These are phyloP conservation scores for Cosmopolites sordidus DNA, from an alignment of 2,888 invertebrate species.

Conservation along the genomic window DNA sequence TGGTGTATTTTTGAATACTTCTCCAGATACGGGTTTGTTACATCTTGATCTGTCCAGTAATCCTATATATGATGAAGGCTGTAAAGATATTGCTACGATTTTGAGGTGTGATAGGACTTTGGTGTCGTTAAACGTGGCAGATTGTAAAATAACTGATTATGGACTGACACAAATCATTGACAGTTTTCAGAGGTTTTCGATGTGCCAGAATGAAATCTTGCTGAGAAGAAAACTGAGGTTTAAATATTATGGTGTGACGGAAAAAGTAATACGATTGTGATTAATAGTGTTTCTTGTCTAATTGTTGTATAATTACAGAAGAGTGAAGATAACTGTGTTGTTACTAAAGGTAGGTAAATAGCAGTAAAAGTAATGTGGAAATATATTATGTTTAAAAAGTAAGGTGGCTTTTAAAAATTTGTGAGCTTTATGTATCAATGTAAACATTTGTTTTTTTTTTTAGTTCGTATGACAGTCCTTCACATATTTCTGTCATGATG, in stretches of 20 bases:
- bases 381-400: no score
- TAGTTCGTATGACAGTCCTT: no score
- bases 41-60: slow-evolving; percentile 45
- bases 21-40: slow-evolving; percentile 29
- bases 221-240: slow-evolving; percentile 29
- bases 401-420: no score
- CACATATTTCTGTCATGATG: no score
- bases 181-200: slow-evolving; percentile 35
- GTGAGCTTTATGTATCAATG: no score
- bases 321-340: no score
- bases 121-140: slow-evolving; percentile 37
- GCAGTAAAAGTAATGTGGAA: no score
- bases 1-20: neutral
- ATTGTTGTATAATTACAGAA: no score
- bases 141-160: slow-evolving; percentile 38
- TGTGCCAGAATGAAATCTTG: slow-evolving; percentile 42
- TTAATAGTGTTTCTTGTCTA: no score
- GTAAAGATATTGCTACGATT: slow-evolving; percentile 36
- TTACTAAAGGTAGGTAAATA: no score
- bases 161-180: slow-evolving; percentile 32
- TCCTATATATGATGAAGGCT: slow-evolving; percentile 41
- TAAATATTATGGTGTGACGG: slow-evolving; percentile 10
- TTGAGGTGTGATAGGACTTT: slow-evolving; percentile 41
- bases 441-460: no score
- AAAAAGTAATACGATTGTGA: no score